phyloP scores from a whole-genome alignment of 2,113 vertebrate genomes.

The Eolophus roseicapilla region DNA sequence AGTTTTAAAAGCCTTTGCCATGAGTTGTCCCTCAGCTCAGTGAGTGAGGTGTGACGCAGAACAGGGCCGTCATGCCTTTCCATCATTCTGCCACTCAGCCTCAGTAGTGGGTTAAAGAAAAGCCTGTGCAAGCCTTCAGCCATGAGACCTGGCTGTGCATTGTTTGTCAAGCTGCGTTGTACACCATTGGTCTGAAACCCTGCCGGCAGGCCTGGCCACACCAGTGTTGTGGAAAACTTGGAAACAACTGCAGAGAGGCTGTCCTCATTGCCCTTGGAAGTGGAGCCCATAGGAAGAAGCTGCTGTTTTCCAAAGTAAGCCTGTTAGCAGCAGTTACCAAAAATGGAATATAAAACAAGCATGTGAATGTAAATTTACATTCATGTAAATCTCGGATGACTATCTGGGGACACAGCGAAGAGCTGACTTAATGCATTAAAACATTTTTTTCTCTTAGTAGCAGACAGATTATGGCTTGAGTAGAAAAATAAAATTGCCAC shows the following conservation, averaged over 20 bases:
- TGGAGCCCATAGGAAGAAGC: neutral
- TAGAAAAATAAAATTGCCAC: neutral
- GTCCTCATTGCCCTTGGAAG: neutral
- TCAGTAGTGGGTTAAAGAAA: neutral
- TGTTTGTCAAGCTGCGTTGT: neutral
- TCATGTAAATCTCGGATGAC: neutral
- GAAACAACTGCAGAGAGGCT: neutral
- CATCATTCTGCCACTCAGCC: slow-evolving; percentile 9
- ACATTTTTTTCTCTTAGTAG: slow-evolving; percentile 50
- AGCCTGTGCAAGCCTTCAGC: neutral
- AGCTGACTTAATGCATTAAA: slow-evolving; percentile 28
- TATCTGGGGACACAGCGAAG: neutral
- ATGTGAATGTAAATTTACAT: neutral
- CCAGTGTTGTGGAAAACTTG: neutral
- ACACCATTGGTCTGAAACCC: neutral
- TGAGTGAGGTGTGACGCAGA: neutral
- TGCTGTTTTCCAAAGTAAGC: neutral
- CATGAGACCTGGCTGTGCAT: neutral
- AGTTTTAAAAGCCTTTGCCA: neutral
- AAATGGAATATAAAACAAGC: slow-evolving; percentile 9
- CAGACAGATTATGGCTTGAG: slow-evolving; percentile 48
- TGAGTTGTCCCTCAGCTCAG: accelerated
- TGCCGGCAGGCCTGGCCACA: neutral
- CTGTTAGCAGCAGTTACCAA: neutral
- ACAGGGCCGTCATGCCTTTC: neutral